Evolutionary conservation across 2,888 invertebrate genomes (phyloP), one percentile per base, ranked within the genome.

Genomic region (Ophion slaviceki): DNA sequence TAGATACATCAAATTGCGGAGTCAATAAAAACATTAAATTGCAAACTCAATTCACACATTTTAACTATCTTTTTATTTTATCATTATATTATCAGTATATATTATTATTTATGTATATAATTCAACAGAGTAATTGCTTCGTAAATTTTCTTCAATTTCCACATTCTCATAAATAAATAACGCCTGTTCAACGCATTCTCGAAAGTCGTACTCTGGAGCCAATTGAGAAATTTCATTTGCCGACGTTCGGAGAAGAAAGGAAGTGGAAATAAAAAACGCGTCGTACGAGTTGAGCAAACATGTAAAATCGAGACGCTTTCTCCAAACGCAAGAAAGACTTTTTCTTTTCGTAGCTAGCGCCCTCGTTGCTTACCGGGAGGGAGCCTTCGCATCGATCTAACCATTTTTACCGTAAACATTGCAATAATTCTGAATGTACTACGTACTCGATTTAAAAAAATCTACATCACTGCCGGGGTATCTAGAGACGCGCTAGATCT

Each of bases 241-340:
- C 72, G 75, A 59, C 61, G 45, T 66, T 10, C 17, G 47, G 36
- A 72, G 32, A 68, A 62, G 75, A 47, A 45, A 61, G 66, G 32
- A 47, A 32, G 66, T 17, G 59, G 47, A 32, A 72, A 72, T 66
- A 74, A 74, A 45, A 61, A 45, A 76, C 47, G 62, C 53, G 32
- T 53, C 32, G 28, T 66, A 59, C 72, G 64, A 62, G 71, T 47
- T 70, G 68, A 53, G 71, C 45, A 32, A 76, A 75, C 70, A 53
- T 61, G 59, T 76, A 62, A 81, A 81, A 70, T 61, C 82, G 61
- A 71, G 80, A 57, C 87, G 87, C 88, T 88, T 88, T 88, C 88
- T 85, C 88, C 86, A 59, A 70, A 74, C 40, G 11, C 78, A 80
- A 85, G 86, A 88, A 88, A 86, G 82, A 78, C 79, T 86, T 87